Evolutionary conservation across 2,113 vertebrate species (phyloP).

Genomic region (Sorex fumeus): DNA sequence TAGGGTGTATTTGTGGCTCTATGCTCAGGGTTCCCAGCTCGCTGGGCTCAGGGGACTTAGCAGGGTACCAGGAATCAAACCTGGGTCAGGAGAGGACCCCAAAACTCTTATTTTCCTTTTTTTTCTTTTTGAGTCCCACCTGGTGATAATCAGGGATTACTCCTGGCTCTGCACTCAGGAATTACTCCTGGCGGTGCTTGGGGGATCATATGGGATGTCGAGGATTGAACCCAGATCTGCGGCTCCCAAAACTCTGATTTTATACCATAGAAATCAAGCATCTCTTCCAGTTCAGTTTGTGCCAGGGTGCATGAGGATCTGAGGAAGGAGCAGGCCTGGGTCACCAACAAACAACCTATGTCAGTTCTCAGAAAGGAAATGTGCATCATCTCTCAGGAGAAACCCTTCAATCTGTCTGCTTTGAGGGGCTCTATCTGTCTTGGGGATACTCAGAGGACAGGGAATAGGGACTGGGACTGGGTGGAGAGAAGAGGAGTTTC

Average conservation of each 20-base stretch:
- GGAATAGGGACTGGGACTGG: neutral
- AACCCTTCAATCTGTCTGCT: neutral
- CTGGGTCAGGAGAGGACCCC: too few relatives aligned
- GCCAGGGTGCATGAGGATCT: neutral
- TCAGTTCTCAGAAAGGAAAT: neutral
- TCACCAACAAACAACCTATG: neutral
- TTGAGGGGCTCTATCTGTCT: neutral
- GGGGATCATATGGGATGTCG: too few relatives aligned
- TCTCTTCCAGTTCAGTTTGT: neutral
- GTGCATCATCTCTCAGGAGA: too few relatives aligned
- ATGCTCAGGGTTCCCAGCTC: too few relatives aligned
- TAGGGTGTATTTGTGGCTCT: too few relatives aligned
- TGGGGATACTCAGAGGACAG: neutral
- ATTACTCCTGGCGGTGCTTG: too few relatives aligned
- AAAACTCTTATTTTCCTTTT: neutral
- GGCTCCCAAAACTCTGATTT: neutral
- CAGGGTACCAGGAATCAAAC: too few relatives aligned
- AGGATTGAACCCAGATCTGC: too few relatives aligned
- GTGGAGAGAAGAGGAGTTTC: rapidly evolving
- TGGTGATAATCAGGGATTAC: too few relatives aligned
- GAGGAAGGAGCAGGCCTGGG: neutral
- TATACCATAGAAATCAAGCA: neutral
- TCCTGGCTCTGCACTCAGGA: too few relatives aligned
- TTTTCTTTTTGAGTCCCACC: too few relatives aligned
- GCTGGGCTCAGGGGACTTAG: too few relatives aligned